These are phyloP conservation scores for Liopterus haemorrhoidalis DNA, from an alignment of 2,888 invertebrate genomes.

Conservation along the genomic window DNA sequence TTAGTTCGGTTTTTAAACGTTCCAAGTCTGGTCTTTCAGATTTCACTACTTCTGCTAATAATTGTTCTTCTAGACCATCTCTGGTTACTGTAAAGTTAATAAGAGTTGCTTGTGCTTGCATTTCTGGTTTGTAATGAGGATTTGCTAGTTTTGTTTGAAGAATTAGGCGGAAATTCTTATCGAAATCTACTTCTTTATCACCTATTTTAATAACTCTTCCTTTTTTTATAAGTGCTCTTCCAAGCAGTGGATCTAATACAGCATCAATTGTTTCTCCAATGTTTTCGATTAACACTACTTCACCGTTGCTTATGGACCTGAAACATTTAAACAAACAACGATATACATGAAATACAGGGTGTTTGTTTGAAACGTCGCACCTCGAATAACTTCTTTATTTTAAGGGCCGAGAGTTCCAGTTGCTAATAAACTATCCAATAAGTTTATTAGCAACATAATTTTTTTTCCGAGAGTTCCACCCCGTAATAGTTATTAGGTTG, in stretches of 20 bases:
- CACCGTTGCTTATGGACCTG: too few relatives aligned
- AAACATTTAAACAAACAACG: too few relatives aligned
- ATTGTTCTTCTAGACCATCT: constrained; percentile 87
- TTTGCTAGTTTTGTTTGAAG: constrained; percentile 91
- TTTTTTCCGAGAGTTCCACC: too few relatives aligned
- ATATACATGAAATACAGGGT: too few relatives aligned
- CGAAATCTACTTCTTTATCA: constrained; percentile 86
- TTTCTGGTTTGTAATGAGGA: constrained; percentile 94
- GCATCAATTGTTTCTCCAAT: constrained; percentile 86
- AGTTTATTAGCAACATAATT: too few relatives aligned
- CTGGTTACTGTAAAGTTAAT: constrained; percentile 93
- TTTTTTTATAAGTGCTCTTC: constrained; percentile 81
- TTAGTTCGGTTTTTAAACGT: constrained; percentile 70
- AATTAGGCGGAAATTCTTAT: constrained; percentile 73
- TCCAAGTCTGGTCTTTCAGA: constrained; percentile 89
- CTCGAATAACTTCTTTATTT: too few relatives aligned
- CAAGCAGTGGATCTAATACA: constrained; percentile 81
- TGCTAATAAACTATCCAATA: too few relatives aligned
- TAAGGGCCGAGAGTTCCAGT: too few relatives aligned
- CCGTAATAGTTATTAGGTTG: too few relatives aligned
- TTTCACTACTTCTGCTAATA: constrained; percentile 89
- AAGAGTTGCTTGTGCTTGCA: constrained; percentile 92
- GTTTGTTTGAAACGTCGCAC: too few relatives aligned
- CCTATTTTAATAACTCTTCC: constrained; percentile 79
- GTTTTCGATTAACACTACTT: constrained; percentile 77